These are phyloP conservation scores for Tenualosa ilisha DNA, from an alignment of 2,797 vertebrate genomes.

Conservation along the genomic window DNA sequence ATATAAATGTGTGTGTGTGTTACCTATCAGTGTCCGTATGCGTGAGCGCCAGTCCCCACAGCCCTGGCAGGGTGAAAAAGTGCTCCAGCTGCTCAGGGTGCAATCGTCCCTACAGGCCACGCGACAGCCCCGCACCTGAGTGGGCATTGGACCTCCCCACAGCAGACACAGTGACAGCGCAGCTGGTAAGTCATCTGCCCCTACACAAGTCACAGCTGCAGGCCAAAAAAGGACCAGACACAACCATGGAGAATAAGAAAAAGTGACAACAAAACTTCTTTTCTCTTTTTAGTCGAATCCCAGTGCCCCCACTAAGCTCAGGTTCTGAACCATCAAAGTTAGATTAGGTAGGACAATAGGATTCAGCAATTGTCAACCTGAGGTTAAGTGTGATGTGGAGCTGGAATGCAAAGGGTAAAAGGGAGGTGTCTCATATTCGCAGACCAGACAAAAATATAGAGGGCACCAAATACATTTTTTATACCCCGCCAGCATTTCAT, in stretches of 20 bases:
- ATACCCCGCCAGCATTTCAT: too few relatives aligned
- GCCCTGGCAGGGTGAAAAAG: constrained; percentile 73
- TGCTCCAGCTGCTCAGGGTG: constrained; percentile 82
- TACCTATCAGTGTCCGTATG: constrained; percentile 79
- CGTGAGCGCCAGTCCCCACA: constrained; percentile 72
- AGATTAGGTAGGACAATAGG: too few relatives aligned
- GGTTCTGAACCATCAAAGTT: too few relatives aligned
- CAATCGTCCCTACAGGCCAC: constrained; percentile 83
- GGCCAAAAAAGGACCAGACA: neutral
- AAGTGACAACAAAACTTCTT: too few relatives aligned
- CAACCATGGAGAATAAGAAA: too few relatives aligned
- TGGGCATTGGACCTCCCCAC: constrained; percentile 72
- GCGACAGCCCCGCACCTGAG: constrained; percentile 71
- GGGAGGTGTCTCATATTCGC: too few relatives aligned
- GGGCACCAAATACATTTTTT: too few relatives aligned
- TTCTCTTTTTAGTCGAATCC: too few relatives aligned
- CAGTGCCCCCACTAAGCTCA: too few relatives aligned
- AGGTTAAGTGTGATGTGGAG: neutral
- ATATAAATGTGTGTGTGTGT: neutral
- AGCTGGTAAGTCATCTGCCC: constrained; percentile 62
- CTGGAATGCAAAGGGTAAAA: too few relatives aligned
- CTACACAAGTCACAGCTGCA: constrained; percentile 73
- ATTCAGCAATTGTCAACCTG: too few relatives aligned
- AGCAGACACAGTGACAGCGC: constrained; percentile 70
- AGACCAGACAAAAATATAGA: too few relatives aligned